phyloP scores from a whole-genome alignment of 1,140 invertebrate genomes.

The Planococcus citri region DNA sequence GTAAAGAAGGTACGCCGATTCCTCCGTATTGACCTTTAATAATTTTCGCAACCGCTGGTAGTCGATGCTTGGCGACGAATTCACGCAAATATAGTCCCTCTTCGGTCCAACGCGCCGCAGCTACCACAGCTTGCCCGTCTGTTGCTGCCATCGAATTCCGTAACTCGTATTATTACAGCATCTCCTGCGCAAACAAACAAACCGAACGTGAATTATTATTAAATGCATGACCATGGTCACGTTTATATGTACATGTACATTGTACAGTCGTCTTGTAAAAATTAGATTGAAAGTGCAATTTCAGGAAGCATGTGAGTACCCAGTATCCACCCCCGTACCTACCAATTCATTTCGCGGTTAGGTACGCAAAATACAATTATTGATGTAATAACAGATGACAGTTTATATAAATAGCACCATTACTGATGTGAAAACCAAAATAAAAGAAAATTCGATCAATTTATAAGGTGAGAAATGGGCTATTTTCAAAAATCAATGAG shows the following conservation, averaged over 20 bases:
- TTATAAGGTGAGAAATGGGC: too few relatives aligned
- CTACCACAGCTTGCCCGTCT: constrained; percentile 69
- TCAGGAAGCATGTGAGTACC: too few relatives aligned
- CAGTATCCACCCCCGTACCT: too few relatives aligned
- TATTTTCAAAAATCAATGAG: too few relatives aligned
- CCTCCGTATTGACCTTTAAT: constrained; percentile 84
- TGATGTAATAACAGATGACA: too few relatives aligned
- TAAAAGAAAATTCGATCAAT: too few relatives aligned
- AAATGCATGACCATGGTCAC: neutral
- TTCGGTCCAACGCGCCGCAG: constrained; percentile 70
- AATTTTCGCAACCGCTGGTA: constrained; percentile 78
- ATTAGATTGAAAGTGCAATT: too few relatives aligned
- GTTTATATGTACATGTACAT: neutral
- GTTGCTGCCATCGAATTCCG: constrained; percentile 54
- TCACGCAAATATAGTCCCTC: constrained; percentile 64
- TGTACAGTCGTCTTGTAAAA: too few relatives aligned
- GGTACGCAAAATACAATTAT: too few relatives aligned
- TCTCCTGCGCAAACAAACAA: neutral
- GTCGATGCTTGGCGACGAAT: constrained; percentile 61
- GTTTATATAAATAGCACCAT: too few relatives aligned
- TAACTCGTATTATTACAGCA: constrained; percentile 15
- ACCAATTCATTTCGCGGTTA: too few relatives aligned
- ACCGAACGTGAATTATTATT: neutral
- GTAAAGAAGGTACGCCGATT: constrained; percentile 70
- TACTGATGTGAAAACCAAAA: too few relatives aligned